These are phyloP conservation scores for Tychaedon coryphoeus DNA, from an alignment of 2,113 vertebrate species.

Conservation along the genomic window DNA sequence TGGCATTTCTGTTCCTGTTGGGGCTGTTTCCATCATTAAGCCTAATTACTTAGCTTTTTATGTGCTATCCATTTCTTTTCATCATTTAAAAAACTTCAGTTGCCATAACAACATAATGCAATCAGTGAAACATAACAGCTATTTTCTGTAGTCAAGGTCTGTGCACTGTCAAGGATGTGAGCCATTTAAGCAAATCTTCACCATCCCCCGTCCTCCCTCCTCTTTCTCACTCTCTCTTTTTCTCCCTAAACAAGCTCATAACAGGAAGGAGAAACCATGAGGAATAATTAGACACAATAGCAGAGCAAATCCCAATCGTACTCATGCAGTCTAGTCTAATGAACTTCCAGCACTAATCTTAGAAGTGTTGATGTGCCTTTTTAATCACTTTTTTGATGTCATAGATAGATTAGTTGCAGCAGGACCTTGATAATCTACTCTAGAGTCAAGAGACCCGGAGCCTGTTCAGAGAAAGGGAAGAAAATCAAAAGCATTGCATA, in stretches of 20 bases:
- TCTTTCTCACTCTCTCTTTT: conserved; percentile 14
- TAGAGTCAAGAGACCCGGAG: neutral
- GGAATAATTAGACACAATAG: conserved; percentile 58
- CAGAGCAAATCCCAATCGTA: conserved; percentile 43
- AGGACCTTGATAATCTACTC: neutral
- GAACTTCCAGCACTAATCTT: conserved; percentile 39
- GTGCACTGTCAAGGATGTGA: conserved; percentile 64
- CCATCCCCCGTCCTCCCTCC: conserved; percentile 49
- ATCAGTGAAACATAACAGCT: conserved; percentile 61
- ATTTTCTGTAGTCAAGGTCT: conserved; percentile 66
- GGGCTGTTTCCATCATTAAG: conserved; percentile 42
- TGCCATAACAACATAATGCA: conserved; percentile 77
- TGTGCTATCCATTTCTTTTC: conserved; percentile 68
- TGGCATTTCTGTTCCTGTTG: conserved; percentile 26
- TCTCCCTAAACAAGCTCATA: conserved; percentile 60
- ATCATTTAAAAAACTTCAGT: conserved; percentile 73
- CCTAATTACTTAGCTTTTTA: conserved; percentile 70
- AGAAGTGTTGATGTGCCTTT: conserved; percentile 35
- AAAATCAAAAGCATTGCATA: neutral
- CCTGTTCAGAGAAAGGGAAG: neutral
- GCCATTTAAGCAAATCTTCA: conserved; percentile 65
- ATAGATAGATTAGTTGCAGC: conserved; percentile 39
- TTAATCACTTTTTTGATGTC: conserved; percentile 54
- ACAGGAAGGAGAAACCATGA: conserved; percentile 60
- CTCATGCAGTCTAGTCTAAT: conserved; percentile 9